Conservation (phyloP, 2,888 invertebrate genomes). For the Acanthosepion esculentum region DNA sequence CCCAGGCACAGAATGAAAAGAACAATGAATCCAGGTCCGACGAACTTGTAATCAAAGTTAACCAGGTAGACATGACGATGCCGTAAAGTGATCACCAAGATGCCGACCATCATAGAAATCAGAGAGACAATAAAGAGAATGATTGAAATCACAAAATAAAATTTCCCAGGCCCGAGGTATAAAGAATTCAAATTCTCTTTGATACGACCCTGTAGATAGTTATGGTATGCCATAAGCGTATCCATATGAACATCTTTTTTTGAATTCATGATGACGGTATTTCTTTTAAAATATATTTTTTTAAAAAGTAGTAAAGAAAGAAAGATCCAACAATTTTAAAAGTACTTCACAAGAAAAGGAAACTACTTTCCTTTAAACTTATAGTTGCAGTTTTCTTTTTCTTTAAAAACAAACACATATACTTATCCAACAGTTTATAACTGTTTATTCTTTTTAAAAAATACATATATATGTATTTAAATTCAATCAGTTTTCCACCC, state of each 20-base stretch:
- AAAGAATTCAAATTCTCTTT: conserved; percentile 65
- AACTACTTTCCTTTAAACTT: neutral
- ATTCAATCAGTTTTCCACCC: neutral
- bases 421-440: neutral
- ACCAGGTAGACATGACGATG: conserved; percentile 67
- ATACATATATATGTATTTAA: neutral
- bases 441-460: neutral
- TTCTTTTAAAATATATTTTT: neutral
- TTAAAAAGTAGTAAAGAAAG: neutral
- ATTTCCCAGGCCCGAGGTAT: conserved; percentile 63
- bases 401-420: neutral
- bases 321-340: neutral
- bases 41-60: conserved; percentile 65
- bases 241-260: conserved; percentile 65
- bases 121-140: conserved; percentile 57
- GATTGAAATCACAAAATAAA: conserved; percentile 57
- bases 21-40: conserved; percentile 65
- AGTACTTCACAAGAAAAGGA: neutral
- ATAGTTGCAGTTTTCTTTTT: neutral
- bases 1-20: conserved; percentile 59
- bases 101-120: conserved; percentile 59
- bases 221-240: conserved; percentile 69
- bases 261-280: conserved; percentile 49
- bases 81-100: conserved; percentile 63
- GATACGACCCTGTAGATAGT: conserved; percentile 65